Evolutionary conservation across 1,140 invertebrate species (phyloP), one percentile per base, ranked within the genome.

Genomic region (Micrasema minimum): DNA sequence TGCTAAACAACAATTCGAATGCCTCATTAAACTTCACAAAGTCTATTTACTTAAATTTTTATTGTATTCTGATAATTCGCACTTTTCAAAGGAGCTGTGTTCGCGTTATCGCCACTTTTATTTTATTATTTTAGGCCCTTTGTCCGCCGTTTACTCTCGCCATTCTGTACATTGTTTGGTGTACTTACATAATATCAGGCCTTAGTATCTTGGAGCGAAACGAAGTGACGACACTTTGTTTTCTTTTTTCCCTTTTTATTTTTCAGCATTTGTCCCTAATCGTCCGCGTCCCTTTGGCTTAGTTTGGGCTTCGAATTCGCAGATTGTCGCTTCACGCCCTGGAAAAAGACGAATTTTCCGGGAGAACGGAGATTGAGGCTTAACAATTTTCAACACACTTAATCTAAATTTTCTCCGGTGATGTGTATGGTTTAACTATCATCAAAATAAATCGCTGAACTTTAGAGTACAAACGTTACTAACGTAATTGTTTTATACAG

Each of bases 111-210:
- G 16, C 35, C 35, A 9, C 38, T 38, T 38, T 59, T 59, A 22
- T 59, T 59, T 59, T 59, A 59, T 59, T 59, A 59, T 41, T 38
- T 59, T 53, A 11, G 38, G 55, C 35, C 55, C 35, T 59, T 59
- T 59, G 55, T 59, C 55, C 37, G 55, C 4, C 37, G 37, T 41
- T 59, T 59, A 59, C 37, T 41, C 16, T 59, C 37, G 37, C 55
- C 16, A n/a, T 41, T 31, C 37, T 59, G 26, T 31, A 31, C 26
- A 2, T 7, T 31, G 26, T 4, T 4, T 31, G 7, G 26, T 31
- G 7, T 31, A 31, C 26, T 31, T 31, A 31, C 26, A 31, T 31
- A n/a, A 22, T 59, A 59, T 59, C 55, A 38, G 55, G 18, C 37
- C 31, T 31, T 35, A 38, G 35, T 41, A 59, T 59, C 55, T 59